phyloP scores from a whole-genome alignment of 2,888 invertebrate species.

The Ctenicera cuprea region DNA sequence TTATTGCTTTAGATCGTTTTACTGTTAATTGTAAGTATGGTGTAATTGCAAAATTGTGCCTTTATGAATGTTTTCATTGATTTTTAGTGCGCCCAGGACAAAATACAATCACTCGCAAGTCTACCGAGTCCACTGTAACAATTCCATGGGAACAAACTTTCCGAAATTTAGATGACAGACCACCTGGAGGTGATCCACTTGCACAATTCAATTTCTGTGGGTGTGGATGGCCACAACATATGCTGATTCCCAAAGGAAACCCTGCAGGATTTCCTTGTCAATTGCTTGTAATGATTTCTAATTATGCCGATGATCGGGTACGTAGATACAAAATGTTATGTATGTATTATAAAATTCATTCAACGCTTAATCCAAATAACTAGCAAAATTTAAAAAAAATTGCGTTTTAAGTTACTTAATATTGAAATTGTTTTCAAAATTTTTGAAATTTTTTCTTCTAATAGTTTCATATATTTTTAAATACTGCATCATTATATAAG shows the following conservation, averaged over 20 bases:
- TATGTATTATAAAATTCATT: no score
- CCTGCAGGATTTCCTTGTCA: constrained; percentile 80
- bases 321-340: constrained; percentile 51
- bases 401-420: no score
- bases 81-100: constrained; percentile 79
- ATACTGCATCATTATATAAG: no score
- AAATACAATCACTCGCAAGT: constrained; percentile 80
- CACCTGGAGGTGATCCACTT: constrained; percentile 75
- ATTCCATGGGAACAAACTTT: constrained; percentile 90
- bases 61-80: not conserved
- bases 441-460: no score
- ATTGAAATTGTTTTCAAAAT: no score
- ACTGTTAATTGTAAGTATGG: constrained; percentile 76
- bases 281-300: constrained; percentile 86
- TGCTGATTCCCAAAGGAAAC: constrained; percentile 85
- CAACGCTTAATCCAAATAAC: no score
- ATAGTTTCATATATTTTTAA: no score
- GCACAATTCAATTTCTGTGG: constrained; percentile 87
- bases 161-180: constrained; percentile 80
- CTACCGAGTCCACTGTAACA: constrained; percentile 85
- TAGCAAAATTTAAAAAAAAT: no score
- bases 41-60: not conserved
- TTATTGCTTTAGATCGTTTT: constrained; percentile 86
- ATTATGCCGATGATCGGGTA: constrained; percentile 82
- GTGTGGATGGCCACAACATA: constrained; percentile 91